A percentile compares a stretch with the other conserved stretches of the same genome.
Evolutionary conservation across 1,140 invertebrate genomes (phyloP).

Genomic region (Hermetia illucens): DNA sequence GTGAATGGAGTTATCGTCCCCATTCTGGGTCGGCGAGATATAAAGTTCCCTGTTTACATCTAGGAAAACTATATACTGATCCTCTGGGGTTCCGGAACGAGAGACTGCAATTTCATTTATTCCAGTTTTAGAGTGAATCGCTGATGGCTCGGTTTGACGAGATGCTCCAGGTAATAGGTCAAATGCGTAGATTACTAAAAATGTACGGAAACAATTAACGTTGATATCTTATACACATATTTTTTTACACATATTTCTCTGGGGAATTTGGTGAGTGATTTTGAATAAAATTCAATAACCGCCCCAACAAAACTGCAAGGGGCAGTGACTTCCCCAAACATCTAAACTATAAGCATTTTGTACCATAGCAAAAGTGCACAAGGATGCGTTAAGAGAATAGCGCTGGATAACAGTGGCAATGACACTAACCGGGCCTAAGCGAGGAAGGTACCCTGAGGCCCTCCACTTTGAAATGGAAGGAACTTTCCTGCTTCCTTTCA

Average conservation of each 20-base stretch:
- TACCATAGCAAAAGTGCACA: not conserved
- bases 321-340: no score
- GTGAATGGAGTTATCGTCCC: conserved; percentile 42
- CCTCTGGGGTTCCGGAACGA: conserved; percentile 47
- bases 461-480: no score
- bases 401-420: no score
- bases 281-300: no score
- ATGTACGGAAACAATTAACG: conserved; percentile 9
- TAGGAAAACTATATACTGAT: conserved; percentile 61
- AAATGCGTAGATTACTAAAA: conserved; percentile 61
- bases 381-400: not conserved
- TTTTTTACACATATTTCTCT: no score
- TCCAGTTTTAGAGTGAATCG: conserved; percentile 41
- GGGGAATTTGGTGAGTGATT: no score
- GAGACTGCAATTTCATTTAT: conserved; percentile 58
- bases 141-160: conserved; percentile 45
- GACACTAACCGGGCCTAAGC: no score
- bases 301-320: no score
- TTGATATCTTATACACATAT: no score
- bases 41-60: conserved; percentile 73
- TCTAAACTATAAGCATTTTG: no score
- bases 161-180: conserved; percentile 61
- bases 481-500: no score
- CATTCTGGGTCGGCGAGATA: conserved; percentile 47
- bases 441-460: no score